Base-by-base conservation (phyloP, 2,888 invertebrate species). In the Acrobasis repandana region DNA sequence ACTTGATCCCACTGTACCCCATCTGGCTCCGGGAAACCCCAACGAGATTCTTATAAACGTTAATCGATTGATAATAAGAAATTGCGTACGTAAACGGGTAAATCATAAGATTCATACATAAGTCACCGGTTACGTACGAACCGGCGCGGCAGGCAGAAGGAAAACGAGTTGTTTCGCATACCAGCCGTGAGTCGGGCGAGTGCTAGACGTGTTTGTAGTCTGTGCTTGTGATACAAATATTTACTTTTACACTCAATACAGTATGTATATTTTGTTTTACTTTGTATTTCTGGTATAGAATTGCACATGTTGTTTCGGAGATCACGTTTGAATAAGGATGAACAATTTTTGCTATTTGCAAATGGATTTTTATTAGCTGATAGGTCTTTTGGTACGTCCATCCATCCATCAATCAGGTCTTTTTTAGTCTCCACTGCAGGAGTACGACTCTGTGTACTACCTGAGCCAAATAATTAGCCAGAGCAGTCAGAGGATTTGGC, bases 11-110 rank as follows among this genome's bases (percentile, higher is more conserved):
- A 14, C 43, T 14, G 11, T 43, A n/a, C 11, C 43, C 43, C 18
- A 11, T 14, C 9, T 43, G 43, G 43, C 14, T 43, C 43, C 65
- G 74, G 75, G 61, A 74, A 75, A 75, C 70, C 75, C 75, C 64
- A 65, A 34, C 46, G 59, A 66, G 66, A 63, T 60, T 48, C 59
- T 62, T 60, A 43, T 58, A 63, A 58, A 66, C 61, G 63, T 67
- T 62, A 66, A 62, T 68, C 70, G 65, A 68, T 67, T 65, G 64
- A 67, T 72, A 69, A 69, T 59, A 18, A 65, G 64, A 56, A 58
- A 57, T 61, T 56, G 28, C 70, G 43, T 28, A 43, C 43, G 47
- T 47, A 56, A 56, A 28, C 47, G 56, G 56, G 16, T 56, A 56
- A 50, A 50, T 50, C 33, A 50, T 50, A 49, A 9, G n/a, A 20